Conservation (phyloP, 2,797 vertebrate genomes). For the Hoplostethus mediterraneus region DNA sequence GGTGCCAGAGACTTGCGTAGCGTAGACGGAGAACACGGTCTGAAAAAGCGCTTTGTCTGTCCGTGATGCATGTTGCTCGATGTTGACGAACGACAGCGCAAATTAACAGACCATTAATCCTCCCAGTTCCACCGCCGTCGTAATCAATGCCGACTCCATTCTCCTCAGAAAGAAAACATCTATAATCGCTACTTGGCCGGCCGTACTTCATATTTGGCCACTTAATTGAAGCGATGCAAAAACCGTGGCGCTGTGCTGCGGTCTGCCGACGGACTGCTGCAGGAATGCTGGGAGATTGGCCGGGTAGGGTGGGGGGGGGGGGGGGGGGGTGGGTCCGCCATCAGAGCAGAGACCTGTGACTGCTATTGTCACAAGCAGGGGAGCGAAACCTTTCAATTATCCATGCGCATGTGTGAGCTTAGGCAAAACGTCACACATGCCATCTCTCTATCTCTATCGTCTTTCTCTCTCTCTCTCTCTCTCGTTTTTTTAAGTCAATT, state of each 20-base stretch:
- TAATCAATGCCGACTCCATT: slow-evolving; percentile 54
- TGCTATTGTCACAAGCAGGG: slow-evolving; percentile 63
- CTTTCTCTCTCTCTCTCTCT: slow-evolving; percentile 7
- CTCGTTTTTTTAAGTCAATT: slow-evolving; percentile 63
- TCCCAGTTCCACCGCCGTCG: slow-evolving; percentile 49
- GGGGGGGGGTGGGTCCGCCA: no score
- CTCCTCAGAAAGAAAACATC: slow-evolving; percentile 41
- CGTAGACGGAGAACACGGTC: slow-evolving; percentile 9
- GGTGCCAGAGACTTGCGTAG: slow-evolving; percentile 16
- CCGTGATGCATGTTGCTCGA: slow-evolving; percentile 12
- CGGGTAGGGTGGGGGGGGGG: no score
- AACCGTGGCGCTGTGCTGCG: background rate
- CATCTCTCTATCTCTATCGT: background rate
- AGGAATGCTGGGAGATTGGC: slow-evolving; percentile 61
- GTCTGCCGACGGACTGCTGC: background rate
- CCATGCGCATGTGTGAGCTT: slow-evolving; percentile 26
- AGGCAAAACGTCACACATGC: background rate
- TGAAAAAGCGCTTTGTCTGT: slow-evolving; percentile 25
- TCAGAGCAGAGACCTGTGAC: slow-evolving; percentile 72
- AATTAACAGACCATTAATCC: slow-evolving; percentile 54
- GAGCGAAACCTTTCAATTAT: slow-evolving; percentile 68
- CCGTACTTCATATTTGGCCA: slow-evolving; percentile 55
- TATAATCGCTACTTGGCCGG: slow-evolving; percentile 72
- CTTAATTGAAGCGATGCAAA: slow-evolving; percentile 39
- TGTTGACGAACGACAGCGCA: slow-evolving; percentile 60